Base-by-base conservation (phyloP, 1,140 invertebrate genomes). In the Pararge aegeria region DNA sequence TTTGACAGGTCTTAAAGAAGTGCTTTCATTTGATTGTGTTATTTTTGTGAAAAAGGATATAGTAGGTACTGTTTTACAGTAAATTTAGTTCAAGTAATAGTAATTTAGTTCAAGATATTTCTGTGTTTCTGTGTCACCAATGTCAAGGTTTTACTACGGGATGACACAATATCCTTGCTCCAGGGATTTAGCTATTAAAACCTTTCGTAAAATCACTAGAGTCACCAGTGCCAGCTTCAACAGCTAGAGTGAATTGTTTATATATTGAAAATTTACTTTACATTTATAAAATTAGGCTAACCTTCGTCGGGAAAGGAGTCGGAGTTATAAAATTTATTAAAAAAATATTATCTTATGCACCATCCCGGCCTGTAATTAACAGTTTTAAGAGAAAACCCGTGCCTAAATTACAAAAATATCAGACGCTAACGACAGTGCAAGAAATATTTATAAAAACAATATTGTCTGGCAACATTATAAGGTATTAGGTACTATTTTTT, bases 271-370 rank as follows among this genome's bases (percentile, higher is more conserved):
- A 20, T 18, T 46, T 15, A 15, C 2, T 6, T 37, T 49, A 20
- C 18, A 46, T 46, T 46, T 30, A 38, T 7, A 49, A 54, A 61
- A 61, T 61, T 54, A 61, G 51, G 51, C 51, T 27, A 51, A 15
- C 4, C 21, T 42, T 42, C 1, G 13, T 49, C 29, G 27, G 40
- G 27, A 38, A 68, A 48, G 67, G 73, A 73, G 73, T 73, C 73
- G 73, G 70, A 54, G 30, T 34, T 65, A 58, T 64, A 78, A 77
- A 78, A 73, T 76, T 71, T 71, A 69, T 74, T 80, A 80, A 80
- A 83, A 80, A 80, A 83, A 81, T 82, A 80, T 80, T 68, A 74
- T 78, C 70, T 74, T 80, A 78, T 77, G 78, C 81, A 84, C 81
- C 78, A 76, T 75, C 70, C 56, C 68, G 69, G 68, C 67, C 63